Evolutionary conservation across 2,888 invertebrate genomes (phyloP), one percentile per base, ranked within the genome.

Genomic region (Tachystola acroxantha): DNA sequence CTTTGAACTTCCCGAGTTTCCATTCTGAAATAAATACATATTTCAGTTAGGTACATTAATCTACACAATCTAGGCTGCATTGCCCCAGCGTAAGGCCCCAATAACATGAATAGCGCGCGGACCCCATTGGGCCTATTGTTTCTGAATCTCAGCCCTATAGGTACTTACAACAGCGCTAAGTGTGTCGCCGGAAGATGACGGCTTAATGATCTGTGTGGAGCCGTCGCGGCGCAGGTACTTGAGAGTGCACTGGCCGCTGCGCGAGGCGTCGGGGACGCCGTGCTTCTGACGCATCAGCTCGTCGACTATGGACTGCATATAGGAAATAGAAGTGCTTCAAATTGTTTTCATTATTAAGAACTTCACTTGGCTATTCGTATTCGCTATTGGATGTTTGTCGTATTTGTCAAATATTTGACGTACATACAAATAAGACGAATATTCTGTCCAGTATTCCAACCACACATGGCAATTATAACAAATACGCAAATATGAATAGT

Each of bases 251-350:
- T 79, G 91, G 52, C 89, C 66, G 51, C 64, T 75, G 29, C 86
- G 88, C 45, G 87, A 88, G 1, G 88, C 70, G 57, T 52, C 53
- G 12, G 87, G 88, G 7, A 87, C 70, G 13, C 91, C 92, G 60
- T 88, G 90, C 61, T 91, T 93, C 69, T 93, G 93, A 32, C 93
- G 86, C 73, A 94, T 88, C 52, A 99, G 84, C 74, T 99, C 98
- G 64, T 98, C 96, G 1, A 99, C 98, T 90, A 99, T 96, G 4
- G 95, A 94, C 89, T 98, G 95, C 0, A 57, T n/a, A n/a, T n/a
- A n/a, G n/a, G n/a, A n/a, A n/a, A n/a, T n/a, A 55, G 7, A 20
- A 6, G 7, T 20, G 7, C 4, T 6, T 6, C 7, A 16, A 29
- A 30, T 27, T 29, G 2, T 24, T 25, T 24, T n/a, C n/a, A 6